Evolutionary conservation across 2,888 invertebrate species (phyloP).

Genomic region (Euclidia mi): DNA sequence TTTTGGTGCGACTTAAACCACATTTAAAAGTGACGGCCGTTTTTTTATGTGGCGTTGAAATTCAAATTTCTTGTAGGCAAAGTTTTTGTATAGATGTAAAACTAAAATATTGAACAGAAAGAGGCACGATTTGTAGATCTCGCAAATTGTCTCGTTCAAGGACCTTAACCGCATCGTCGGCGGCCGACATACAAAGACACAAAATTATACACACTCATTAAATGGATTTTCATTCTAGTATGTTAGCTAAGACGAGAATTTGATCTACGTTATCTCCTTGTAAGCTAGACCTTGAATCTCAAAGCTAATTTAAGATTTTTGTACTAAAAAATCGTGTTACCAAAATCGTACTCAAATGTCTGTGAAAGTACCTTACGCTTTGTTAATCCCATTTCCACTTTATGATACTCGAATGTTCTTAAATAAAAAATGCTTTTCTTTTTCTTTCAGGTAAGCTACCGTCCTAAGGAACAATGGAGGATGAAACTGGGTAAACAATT

Average conservation of each 20-base stretch:
- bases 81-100: too few species aligned
- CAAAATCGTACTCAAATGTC: conserved; percentile 1
- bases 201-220: too few species aligned
- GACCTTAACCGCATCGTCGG: too few species aligned
- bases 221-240: too few species aligned
- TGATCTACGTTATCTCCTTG: neutral
- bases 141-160: too few species aligned
- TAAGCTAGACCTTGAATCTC: neutral
- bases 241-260: neutral
- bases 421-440: conserved; percentile 13
- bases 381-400: neutral
- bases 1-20: conserved; percentile 5
- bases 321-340: neutral
- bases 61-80: neutral
- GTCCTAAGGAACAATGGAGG: conserved; percentile 16
- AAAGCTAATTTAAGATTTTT: neutral
- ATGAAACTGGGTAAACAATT: conserved; percentile 32
- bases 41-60: neutral
- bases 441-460: conserved; percentile 45
- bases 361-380: neutral
- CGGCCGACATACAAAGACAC: too few species aligned
- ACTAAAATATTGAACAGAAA: too few species aligned
- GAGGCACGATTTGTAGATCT: too few species aligned
- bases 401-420: neutral
- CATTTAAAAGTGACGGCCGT: neutral